Percentiles rank a stretch among this genome's conserved stretches.
phyloP scores from a whole-genome alignment of 2,888 invertebrate species.

The Drosophila percnosoma region DNA sequence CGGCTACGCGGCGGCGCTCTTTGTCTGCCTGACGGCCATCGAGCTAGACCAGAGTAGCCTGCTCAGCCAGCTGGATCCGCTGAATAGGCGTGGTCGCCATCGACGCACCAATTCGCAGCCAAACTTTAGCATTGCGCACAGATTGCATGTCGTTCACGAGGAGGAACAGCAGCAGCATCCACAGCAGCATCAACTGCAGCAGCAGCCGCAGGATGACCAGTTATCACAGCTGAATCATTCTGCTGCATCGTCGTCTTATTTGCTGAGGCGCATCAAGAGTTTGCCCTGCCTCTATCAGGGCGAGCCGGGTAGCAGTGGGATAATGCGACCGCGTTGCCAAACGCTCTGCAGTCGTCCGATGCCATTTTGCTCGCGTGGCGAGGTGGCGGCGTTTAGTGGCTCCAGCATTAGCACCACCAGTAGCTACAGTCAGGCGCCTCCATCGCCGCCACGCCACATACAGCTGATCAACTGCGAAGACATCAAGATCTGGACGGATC shows the following conservation, averaged over 20 bases:
- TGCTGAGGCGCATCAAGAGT: slow-evolving; percentile 61
- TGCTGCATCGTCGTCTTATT: neutral
- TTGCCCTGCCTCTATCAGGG: slow-evolving; percentile 42
- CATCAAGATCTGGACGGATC: slow-evolving; percentile 85
- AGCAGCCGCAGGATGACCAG: neutral
- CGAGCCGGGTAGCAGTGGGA: neutral
- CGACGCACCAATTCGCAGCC: slow-evolving; percentile 86
- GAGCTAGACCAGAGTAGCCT: slow-evolving; percentile 88
- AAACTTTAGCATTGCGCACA: slow-evolving; percentile 85
- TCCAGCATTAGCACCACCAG: slow-evolving; percentile 37
- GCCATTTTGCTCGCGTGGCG: slow-evolving; percentile 36
- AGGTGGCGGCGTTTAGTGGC: slow-evolving; percentile 28
- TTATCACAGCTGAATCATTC: neutral
- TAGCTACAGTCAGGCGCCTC: slow-evolving; percentile 33
- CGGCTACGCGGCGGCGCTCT: slow-evolving; percentile 87
- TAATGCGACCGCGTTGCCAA: slow-evolving; percentile 54
- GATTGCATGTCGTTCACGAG: slow-evolving; percentile 61
- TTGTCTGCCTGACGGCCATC: slow-evolving; percentile 88
- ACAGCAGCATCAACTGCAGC: slow-evolving; percentile 5
- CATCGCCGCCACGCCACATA: slow-evolving; percentile 56
- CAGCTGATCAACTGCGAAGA: slow-evolving; percentile 84
- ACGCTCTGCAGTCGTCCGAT: slow-evolving; percentile 54
- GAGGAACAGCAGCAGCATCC: slow-evolving; percentile 32
- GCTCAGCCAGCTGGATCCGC: slow-evolving; percentile 87
- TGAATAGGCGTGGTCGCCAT: slow-evolving; percentile 83